Evolutionary conservation across 2,113 vertebrate species (phyloP), one percentile per base, ranked within the genome.

Genomic region (Menura novaehollandiae): DNA sequence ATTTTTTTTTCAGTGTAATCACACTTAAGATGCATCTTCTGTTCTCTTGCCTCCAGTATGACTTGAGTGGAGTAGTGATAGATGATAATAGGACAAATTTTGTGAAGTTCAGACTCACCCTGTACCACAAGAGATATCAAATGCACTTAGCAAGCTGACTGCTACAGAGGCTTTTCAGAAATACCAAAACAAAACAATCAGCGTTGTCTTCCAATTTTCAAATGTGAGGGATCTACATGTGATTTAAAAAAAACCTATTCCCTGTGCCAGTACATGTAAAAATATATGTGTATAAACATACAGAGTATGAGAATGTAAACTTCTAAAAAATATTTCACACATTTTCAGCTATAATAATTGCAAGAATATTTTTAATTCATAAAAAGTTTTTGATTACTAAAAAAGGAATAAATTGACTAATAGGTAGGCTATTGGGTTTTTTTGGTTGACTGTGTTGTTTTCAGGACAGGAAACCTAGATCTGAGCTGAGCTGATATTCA

Each of bases 341-440:
- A 35, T 43, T 84, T 63, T 76, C 7, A 39, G 24, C 28, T 43
- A 30, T 19, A 64, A 55, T 73, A 19, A 63, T 67, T 73, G 14
- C 24, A 72, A 69, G 2, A 56, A 28, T 17, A 59, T 41, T 41
- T 85, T 80, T 27, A 71, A 71, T 67, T 59, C 2, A 46, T 52
- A 39, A 37, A 56, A 35, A 5, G 2, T 1, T 0, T 1, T 23
- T 75, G 19, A 33, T 32, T 9, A 26, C 2, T 41, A 18, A 32
- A 69, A 72, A 66, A 19, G 0, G 3, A 47, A 33, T n/a, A n/a
- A 66, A 35, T 46, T 59, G 4, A 35, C 14, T 20, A 43, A 59
- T 13, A 67, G 5, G 10, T 82, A 13, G 5, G 20, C 12, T 47
- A 6, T 5, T 46, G 10, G 0, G 3, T 2, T 3, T 2, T 19